These are phyloP conservation scores for Cactoblastis cactorum DNA, from an alignment of 2,888 invertebrate genomes.

Conservation along the genomic window DNA sequence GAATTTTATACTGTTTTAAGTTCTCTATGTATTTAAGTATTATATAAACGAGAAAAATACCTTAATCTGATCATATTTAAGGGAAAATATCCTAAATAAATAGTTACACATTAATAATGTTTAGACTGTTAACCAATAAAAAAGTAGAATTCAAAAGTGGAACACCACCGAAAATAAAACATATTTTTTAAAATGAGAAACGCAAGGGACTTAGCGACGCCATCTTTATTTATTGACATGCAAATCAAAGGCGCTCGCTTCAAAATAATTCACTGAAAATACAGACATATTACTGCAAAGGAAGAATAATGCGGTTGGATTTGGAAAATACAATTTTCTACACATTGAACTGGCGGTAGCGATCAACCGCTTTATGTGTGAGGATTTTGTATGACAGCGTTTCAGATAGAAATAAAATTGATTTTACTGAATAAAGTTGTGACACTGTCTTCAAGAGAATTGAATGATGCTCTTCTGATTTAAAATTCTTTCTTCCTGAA, in stretches of 20 bases:
- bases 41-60: too few relatives aligned
- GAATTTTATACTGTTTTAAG: too few relatives aligned
- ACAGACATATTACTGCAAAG: constrained; percentile 20
- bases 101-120: too few relatives aligned
- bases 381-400: constrained; percentile 24
- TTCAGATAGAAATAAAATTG: constrained; percentile 23
- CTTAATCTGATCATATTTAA: too few relatives aligned
- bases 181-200: too few relatives aligned
- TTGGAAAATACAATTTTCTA: constrained; percentile 24
- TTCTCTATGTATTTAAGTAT: too few relatives aligned
- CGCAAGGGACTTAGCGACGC: too few relatives aligned
- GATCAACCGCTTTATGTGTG: constrained; percentile 21
- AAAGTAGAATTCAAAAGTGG: too few relatives aligned
- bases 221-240: neutral
- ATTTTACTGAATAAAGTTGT: constrained; percentile 14
- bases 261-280: constrained; percentile 9
- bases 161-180: too few relatives aligned
- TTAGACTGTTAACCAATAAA: too few relatives aligned
- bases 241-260: neutral
- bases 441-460: constrained; percentile 16
- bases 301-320: constrained; percentile 19
- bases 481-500: too few relatives aligned
- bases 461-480: neutral
- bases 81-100: too few relatives aligned
- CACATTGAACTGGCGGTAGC: constrained; percentile 19